A percentile compares a stretch with the other conserved stretches of the same genome.
Conservation (phyloP, 2,888 invertebrate species). For the Xestia sexstrigata region DNA sequence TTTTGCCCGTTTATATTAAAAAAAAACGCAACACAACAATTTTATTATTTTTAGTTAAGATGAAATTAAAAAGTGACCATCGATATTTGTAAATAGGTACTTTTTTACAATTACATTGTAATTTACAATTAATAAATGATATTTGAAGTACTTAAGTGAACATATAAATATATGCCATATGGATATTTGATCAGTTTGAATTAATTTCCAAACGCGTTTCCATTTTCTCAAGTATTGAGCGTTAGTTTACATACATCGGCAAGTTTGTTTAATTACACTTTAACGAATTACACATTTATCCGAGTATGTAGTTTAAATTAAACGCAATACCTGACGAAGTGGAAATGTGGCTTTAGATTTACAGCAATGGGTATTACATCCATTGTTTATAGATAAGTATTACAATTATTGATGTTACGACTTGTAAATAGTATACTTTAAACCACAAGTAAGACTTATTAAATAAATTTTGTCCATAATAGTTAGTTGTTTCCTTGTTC, state of each 20-base stretch:
- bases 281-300: slow-evolving; percentile 18
- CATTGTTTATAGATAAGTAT: slow-evolving; percentile 57
- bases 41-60: slow-evolving; percentile 37
- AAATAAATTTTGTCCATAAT: slow-evolving; percentile 68
- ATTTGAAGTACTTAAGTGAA: slow-evolving; percentile 61
- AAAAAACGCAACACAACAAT: slow-evolving; percentile 33
- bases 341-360: slow-evolving; percentile 40
- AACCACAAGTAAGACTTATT: slow-evolving; percentile 68
- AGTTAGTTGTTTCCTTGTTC: slow-evolving; percentile 24
- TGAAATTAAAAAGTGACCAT: slow-evolving; percentile 55
- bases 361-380: slow-evolving; percentile 46
- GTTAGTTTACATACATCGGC: slow-evolving; percentile 17
- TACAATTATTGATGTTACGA: slow-evolving; percentile 64
- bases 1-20: slow-evolving; percentile 20
- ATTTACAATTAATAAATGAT: slow-evolving; percentile 59
- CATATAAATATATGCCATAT: slow-evolving; percentile 64
- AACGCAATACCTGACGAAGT: slow-evolving; percentile 33
- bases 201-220: slow-evolving; percentile 50
- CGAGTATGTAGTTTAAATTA: slow-evolving; percentile 20
- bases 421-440: slow-evolving; percentile 64
- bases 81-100: slow-evolving; percentile 60
- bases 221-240: slow-evolving; percentile 32
- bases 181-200: slow-evolving; percentile 57
- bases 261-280: slow-evolving; percentile 35
- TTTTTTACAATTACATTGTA: slow-evolving; percentile 57